Base-by-base conservation (phyloP, 2,113 vertebrate genomes). In the Leiothrix lutea region DNA sequence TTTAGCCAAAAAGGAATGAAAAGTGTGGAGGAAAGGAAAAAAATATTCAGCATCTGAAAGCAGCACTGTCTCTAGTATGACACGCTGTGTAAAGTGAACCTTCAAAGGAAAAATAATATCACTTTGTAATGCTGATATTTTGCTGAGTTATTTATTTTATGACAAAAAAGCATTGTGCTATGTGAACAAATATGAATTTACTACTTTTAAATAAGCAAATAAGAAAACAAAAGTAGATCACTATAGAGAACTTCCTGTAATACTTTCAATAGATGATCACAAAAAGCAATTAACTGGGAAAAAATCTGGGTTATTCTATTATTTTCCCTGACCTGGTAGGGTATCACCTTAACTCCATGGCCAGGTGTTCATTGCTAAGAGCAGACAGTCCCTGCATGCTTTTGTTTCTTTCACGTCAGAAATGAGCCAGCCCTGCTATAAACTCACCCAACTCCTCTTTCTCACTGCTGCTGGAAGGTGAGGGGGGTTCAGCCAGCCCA, bases 91-190 rank as follows among this genome's bases (percentile, higher is more conserved):
- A 96, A 96, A 96, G 75, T 61, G 69, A 95, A 45, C 40, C 86
- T 97, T 97, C 95, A 97, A 96, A 97, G 89, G 91, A 86, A 86
- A 95, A 75, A 78, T 73, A 93, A 60, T 61, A 93, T 66, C 69
- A 80, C 73, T 96, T 93, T 94, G 73, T 95, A 93, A 96, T 90
- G 95, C 61, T 95, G 96, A 97, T 93, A 90, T 96, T 96, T 94
- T 89, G 78, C 93, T 88, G 42, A 87, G 69, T 62, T 96, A 93
- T 75, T 97, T 89, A 93, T 95, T 95, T 92, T 92, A 80, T 92
- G 74, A 90, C 50, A 88, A 88, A 94, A 86, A 83, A 78, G 80
- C 86, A 95, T 87, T 93, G 83, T 88, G 70, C 86, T 91, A 12
- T 80, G 83, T 61, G 95, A 91, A 86, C 3, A 0, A 89, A 65